phyloP scores from a whole-genome alignment of 2,888 invertebrate genomes.

The Diplazon laetatorius region DNA sequence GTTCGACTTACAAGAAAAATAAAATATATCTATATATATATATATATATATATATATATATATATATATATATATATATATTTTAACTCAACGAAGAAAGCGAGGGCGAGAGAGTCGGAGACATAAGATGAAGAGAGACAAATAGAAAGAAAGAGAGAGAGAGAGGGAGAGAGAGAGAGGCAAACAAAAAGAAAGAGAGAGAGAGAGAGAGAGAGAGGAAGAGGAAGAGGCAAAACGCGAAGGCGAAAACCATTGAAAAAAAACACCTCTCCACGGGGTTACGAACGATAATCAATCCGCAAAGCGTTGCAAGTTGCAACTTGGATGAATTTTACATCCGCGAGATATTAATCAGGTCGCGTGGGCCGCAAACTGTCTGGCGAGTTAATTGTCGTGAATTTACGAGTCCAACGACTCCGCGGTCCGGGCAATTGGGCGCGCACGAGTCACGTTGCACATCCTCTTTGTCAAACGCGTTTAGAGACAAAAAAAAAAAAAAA shows the following conservation, averaged over 20 bases:
- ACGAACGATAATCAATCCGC: slow-evolving; percentile 35
- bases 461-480: slow-evolving; percentile 17
- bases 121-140: slow-evolving; percentile 10
- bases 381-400: slow-evolving; percentile 59
- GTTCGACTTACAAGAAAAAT: slow-evolving; percentile 42
- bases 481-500: background rate
- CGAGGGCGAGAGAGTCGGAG: slow-evolving; percentile 1
- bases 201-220: background rate
- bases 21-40: too few relatives aligned
- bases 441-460: slow-evolving; percentile 13
- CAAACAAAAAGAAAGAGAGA: slow-evolving; percentile 4
- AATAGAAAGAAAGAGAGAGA: background rate
- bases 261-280: slow-evolving; percentile 26
- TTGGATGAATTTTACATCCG: background rate
- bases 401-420: slow-evolving; percentile 62
- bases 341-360: slow-evolving; percentile 58
- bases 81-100: background rate
- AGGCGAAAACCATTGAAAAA: too few relatives aligned
- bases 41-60: too few relatives aligned
- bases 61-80: too few relatives aligned
- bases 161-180: background rate
- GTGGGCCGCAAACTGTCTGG: slow-evolving; percentile 60
- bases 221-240: background rate
- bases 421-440: slow-evolving; percentile 37
- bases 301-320: slow-evolving; percentile 14